Evolutionary conservation across 2,797 vertebrate species (phyloP).

Genomic region (Esox masquinongy): DNA sequence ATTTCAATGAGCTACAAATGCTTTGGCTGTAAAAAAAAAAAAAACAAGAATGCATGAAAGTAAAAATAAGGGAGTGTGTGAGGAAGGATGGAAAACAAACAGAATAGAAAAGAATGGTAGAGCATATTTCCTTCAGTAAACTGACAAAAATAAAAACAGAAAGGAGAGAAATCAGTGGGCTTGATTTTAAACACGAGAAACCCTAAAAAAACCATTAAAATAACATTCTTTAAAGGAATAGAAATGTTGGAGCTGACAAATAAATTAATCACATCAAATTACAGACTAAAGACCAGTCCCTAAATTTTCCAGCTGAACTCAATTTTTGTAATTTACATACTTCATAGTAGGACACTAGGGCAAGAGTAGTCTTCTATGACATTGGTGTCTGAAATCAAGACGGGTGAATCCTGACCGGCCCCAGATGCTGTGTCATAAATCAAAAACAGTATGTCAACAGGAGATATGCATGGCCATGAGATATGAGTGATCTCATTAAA

Average conservation of each 20-base stretch:
- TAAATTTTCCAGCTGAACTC: constrained; percentile 36
- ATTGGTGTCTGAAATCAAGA: constrained; percentile 21
- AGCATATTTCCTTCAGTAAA: neutral
- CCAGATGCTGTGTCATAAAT: neutral
- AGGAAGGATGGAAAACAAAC: constrained; percentile 24
- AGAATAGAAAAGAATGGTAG: neutral
- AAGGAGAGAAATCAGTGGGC: neutral
- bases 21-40: constrained; percentile 16
- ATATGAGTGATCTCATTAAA: constrained; percentile 23
- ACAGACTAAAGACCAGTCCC: constrained; percentile 50
- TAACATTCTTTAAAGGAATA: neutral
- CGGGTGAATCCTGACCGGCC: neutral
- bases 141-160: neutral
- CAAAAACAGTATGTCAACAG: neutral
- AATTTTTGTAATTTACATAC: constrained; percentile 6
- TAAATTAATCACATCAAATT: constrained; percentile 55
- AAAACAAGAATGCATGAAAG: constrained; percentile 4
- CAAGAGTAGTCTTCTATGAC: constrained; percentile 9
- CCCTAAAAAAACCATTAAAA: constrained; percentile 5
- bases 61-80: constrained; percentile 23
- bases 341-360: constrained; percentile 11
- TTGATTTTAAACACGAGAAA: neutral
- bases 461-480: constrained; percentile 19
- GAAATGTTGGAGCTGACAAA: constrained; percentile 8
- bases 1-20: constrained; percentile 27